These are phyloP conservation scores for Apodemia duryi DNA, from an alignment of 2,888 invertebrate genomes.

Conservation along the genomic window DNA sequence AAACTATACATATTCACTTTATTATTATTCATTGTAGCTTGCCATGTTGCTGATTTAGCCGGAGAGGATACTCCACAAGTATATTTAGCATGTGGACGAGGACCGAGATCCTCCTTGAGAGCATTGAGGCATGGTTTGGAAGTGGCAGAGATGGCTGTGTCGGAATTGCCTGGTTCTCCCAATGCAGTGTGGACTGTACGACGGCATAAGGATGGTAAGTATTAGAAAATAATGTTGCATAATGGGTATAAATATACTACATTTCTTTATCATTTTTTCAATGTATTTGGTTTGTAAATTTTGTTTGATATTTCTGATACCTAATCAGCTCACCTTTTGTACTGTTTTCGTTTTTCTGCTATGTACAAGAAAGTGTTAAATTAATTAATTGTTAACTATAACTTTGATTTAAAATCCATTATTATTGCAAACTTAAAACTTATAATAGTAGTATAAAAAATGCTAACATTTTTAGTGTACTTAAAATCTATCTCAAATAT, in stretches of 20 bases:
- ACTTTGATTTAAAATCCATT: too few relatives aligned
- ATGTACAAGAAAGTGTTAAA: too few relatives aligned
- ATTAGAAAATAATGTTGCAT: constrained; percentile 38
- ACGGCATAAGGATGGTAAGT: constrained; percentile 96
- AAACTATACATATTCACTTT: not conserved
- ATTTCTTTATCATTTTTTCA: not conserved
- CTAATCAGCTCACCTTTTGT: too few relatives aligned
- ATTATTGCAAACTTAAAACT: too few relatives aligned
- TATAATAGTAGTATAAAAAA: too few relatives aligned
- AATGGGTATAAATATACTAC: too few relatives aligned
- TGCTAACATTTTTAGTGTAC: too few relatives aligned
- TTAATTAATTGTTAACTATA: too few relatives aligned
- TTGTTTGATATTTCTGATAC: too few relatives aligned
- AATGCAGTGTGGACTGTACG: constrained; percentile 99
- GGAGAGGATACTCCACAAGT: constrained; percentile 99
- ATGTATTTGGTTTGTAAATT: too few relatives aligned
- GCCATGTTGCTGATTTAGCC: constrained; percentile 95
- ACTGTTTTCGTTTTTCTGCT: too few relatives aligned
- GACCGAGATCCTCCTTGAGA: constrained; percentile 94
- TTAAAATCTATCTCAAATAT: too few relatives aligned
- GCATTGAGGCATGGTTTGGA: constrained; percentile 98
- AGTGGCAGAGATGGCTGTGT: constrained; percentile 99
- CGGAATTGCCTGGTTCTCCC: constrained; percentile 99
- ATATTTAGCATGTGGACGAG: constrained; percentile 97
- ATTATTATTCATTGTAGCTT: constrained; percentile 59